Evolutionary conservation across 2,797 vertebrate species (phyloP).

Genomic region (Salarias fasciatus): DNA sequence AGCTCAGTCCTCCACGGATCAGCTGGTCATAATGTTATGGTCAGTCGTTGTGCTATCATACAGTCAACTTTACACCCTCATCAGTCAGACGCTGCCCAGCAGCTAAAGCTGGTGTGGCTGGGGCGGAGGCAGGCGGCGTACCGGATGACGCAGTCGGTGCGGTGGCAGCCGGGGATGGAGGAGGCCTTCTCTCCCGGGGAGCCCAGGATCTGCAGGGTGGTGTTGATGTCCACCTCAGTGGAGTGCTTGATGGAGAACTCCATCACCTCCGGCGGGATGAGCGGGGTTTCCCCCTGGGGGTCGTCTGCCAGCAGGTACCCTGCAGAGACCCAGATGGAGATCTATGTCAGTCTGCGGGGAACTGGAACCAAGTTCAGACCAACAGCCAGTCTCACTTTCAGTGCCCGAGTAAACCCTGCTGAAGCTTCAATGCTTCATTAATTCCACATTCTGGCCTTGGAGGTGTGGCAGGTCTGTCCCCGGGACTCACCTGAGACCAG

Average conservation of each 20-base stretch:
- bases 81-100: too few relatives aligned
- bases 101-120: too few relatives aligned
- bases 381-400: too few relatives aligned
- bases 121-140: too few relatives aligned
- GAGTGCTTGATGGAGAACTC: slow-evolving; percentile 99
- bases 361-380: too few relatives aligned
- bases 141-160: slow-evolving; percentile 99
- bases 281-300: slow-evolving; percentile 97
- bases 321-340: slow-evolving; percentile 36
- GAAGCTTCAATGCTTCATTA: not conserved
- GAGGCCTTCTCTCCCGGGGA: slow-evolving; percentile 98
- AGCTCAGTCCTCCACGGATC: too few relatives aligned
- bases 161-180: slow-evolving; percentile 98
- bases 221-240: slow-evolving; percentile 98
- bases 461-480: not conserved
- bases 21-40: too few relatives aligned
- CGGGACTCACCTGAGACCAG: slow-evolving; percentile 92
- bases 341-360: too few relatives aligned
- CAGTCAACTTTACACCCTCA: too few relatives aligned
- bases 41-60: too few relatives aligned
- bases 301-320: slow-evolving; percentile 95
- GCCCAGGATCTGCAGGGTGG: slow-evolving; percentile 97
- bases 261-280: slow-evolving; percentile 99
- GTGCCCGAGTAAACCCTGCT: not conserved
- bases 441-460: not conserved